Percentiles rank a stretch among this genome's conserved stretches.
These are phyloP conservation scores for Arothron firmamentum DNA, from an alignment of 2,113 vertebrate species.

Conservation along the genomic window DNA sequence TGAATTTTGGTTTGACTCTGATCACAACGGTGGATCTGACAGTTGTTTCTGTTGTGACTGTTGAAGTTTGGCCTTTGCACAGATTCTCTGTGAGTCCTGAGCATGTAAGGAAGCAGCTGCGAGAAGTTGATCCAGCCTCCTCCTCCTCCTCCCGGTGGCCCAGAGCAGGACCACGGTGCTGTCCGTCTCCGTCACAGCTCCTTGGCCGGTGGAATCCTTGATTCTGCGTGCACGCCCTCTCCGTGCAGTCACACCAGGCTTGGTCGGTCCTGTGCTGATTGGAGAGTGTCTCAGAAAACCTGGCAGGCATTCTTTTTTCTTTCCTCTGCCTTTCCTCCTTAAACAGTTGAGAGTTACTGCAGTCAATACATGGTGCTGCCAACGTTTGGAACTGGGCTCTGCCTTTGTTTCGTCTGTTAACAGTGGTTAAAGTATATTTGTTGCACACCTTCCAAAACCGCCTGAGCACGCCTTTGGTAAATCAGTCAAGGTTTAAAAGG, in stretches of 20 bases:
- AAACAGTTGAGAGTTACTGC: background rate
- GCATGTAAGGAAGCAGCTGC: slow-evolving; percentile 16
- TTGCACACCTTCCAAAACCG: background rate
- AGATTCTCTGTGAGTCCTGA: slow-evolving; percentile 25
- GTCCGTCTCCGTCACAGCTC: slow-evolving; percentile 39
- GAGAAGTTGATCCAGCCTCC: slow-evolving; percentile 23
- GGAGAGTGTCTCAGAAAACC: background rate
- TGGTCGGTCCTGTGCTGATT: background rate
- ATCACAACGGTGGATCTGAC: background rate
- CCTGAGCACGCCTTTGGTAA: background rate
- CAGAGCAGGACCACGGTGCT: slow-evolving; percentile 19
- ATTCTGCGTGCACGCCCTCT: slow-evolving; percentile 1
- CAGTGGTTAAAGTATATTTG: background rate
- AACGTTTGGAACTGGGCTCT: background rate
- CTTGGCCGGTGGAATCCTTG: slow-evolving; percentile 21
- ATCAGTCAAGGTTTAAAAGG: background rate
- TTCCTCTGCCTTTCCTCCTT: background rate
- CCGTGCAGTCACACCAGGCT: background rate
- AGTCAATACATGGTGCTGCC: background rate
- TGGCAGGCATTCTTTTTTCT: background rate
- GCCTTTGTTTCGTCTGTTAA: background rate
- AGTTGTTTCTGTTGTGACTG: slow-evolving; percentile 3
- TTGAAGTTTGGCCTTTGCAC: slow-evolving; percentile 24
- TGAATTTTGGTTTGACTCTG: slow-evolving; percentile 14
- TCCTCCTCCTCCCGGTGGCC: slow-evolving; percentile 22